phyloP scores from a whole-genome alignment of 2,888 invertebrate genomes.

The Torymus tubicola region DNA sequence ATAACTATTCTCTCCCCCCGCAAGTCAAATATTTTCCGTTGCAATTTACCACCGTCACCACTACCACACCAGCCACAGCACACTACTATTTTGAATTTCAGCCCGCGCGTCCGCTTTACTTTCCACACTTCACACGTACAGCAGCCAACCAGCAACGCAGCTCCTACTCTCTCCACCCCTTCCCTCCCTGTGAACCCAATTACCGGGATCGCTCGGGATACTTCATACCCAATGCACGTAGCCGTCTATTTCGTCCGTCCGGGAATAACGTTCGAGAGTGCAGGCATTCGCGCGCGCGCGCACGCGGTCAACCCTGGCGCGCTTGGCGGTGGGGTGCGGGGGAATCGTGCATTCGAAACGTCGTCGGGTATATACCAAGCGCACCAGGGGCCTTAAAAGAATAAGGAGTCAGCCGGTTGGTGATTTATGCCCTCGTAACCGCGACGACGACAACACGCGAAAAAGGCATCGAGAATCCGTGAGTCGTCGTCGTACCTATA shows the following conservation, averaged over 20 bases:
- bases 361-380: background rate
- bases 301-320: conserved; percentile 43
- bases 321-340: background rate
- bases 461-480: conserved; percentile 43
- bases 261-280: conserved; percentile 20
- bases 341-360: conserved; percentile 35
- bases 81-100: too few relatives aligned
- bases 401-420: conserved; percentile 34
- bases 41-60: too few relatives aligned
- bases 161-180: background rate
- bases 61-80: too few relatives aligned
- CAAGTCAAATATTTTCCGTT: too few relatives aligned
- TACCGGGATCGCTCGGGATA: conserved; percentile 48
- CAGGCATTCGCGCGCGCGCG: too few relatives aligned
- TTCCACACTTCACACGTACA: background rate
- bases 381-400: conserved; percentile 36
- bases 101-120: background rate
- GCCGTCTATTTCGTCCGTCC: conserved; percentile 51
- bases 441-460: conserved; percentile 35
- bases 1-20: too few relatives aligned
- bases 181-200: conserved; percentile 16
- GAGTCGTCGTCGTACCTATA: background rate
- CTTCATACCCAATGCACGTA: conserved; percentile 53
- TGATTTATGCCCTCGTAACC: conserved; percentile 44
- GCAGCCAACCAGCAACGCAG: too few relatives aligned